A percentile compares a stretch with the other conserved stretches of the same genome.
phyloP scores from a whole-genome alignment of 1,140 invertebrate species.

The Tetragonula clypearis region DNA sequence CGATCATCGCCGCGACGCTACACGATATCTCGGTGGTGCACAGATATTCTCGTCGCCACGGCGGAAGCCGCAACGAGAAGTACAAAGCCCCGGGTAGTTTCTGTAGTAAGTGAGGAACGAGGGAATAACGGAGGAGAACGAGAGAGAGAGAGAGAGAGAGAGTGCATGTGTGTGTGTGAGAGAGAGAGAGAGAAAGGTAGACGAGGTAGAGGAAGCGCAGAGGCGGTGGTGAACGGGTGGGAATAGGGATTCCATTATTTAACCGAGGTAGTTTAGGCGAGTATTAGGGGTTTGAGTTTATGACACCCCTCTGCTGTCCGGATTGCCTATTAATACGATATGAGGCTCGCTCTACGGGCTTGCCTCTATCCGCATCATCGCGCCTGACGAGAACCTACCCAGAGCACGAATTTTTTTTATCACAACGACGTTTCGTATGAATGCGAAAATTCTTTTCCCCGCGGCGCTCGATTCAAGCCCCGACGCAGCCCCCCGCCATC shows the following conservation, averaged over 20 bases:
- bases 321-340: constrained; percentile 83
- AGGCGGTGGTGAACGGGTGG: constrained; percentile 60
- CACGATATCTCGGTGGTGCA: constrained; percentile 20
- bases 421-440: constrained; percentile 55
- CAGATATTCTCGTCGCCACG: constrained; percentile 27
- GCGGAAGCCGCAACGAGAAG: constrained; percentile 39
- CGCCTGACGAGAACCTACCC: constrained; percentile 49
- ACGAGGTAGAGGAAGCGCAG: constrained; percentile 16
- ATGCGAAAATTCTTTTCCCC: constrained; percentile 49
- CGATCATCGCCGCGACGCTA: constrained; percentile 10
- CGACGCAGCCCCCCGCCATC: background rate
- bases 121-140: constrained; percentile 36
- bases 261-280: constrained; percentile 82
- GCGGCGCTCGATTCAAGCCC: background rate
- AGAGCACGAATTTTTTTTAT: constrained; percentile 62
- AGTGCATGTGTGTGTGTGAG: constrained; percentile 1
- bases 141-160: background rate
- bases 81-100: constrained; percentile 34
- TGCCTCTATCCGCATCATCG: constrained; percentile 64
- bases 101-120: constrained; percentile 57
- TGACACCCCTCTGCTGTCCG: constrained; percentile 81
- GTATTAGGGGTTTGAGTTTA: constrained; percentile 83
- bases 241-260: constrained; percentile 82
- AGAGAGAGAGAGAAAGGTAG: background rate
- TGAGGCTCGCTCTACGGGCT: constrained; percentile 77